Percentiles rank a stretch among this genome's conserved stretches.
These are phyloP conservation scores for Liopterus haemorrhoidalis DNA, from an alignment of 2,888 invertebrate species.

Conservation along the genomic window DNA sequence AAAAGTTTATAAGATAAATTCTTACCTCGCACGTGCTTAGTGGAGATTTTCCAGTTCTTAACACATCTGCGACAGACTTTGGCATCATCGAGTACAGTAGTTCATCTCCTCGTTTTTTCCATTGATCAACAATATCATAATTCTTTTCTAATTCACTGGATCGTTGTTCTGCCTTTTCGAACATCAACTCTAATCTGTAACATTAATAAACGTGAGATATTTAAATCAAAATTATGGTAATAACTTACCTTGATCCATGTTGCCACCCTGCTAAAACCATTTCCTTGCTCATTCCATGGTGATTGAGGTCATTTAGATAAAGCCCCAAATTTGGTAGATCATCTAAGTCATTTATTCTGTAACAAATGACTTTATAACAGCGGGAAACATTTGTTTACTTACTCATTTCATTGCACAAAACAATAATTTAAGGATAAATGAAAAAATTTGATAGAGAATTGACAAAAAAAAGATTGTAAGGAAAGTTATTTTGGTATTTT, in stretches of 20 bases:
- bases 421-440: not conserved
- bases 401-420: not conserved
- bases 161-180: conserved; percentile 74
- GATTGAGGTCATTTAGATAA: conserved; percentile 76
- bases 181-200: conserved; percentile 66
- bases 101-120: conserved; percentile 81
- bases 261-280: conserved; percentile 81
- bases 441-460: too few relatives aligned
- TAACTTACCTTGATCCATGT: conserved; percentile 61
- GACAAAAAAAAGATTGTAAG: too few relatives aligned
- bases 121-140: conserved; percentile 69
- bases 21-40: conserved; percentile 73
- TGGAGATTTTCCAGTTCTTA: conserved; percentile 69
- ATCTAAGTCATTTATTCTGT: conserved; percentile 74
- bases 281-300: conserved; percentile 77
- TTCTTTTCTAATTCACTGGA: conserved; percentile 74
- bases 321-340: conserved; percentile 75
- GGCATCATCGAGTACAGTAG: conserved; percentile 91
- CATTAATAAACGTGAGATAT: not conserved
- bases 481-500: too few relatives aligned
- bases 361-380: conserved; percentile 30
- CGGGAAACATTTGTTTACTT: conserved; percentile 2
- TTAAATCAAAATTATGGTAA: not conserved
- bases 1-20: too few relatives aligned
- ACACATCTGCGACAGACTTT: conserved; percentile 71